Evolutionary conservation across 1,140 invertebrate species (phyloP).

Genomic region (Drosophila nikananu): DNA sequence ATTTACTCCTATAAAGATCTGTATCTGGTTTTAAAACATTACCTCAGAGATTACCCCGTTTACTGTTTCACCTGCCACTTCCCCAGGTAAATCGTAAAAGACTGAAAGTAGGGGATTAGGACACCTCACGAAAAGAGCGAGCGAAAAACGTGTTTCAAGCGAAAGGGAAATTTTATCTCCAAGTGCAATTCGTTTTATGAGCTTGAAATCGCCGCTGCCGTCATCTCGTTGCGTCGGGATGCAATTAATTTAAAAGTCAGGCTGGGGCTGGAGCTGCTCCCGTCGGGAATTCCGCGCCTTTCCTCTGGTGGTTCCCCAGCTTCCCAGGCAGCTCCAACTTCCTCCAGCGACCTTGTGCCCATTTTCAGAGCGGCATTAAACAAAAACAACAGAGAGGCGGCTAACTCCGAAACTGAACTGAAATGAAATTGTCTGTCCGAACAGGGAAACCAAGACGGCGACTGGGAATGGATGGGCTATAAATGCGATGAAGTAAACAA

Average conservation of each 20-base stretch:
- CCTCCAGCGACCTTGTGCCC: conserved; percentile 73
- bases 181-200: conserved; percentile 55
- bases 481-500: conserved; percentile 69
- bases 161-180: conserved; percentile 77
- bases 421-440: conserved; percentile 70
- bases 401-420: conserved; percentile 15
- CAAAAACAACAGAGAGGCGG: conserved; percentile 12
- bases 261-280: conserved; percentile 9
- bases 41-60: neutral
- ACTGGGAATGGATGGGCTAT: conserved; percentile 45
- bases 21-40: neutral
- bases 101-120: conserved; percentile 72
- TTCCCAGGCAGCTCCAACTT: conserved; percentile 60
- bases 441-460: conserved; percentile 16
- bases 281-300: conserved; percentile 6
- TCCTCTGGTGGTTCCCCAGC: conserved; percentile 22
- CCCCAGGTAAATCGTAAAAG: conserved; percentile 21
- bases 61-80: neutral
- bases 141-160: conserved; percentile 65
- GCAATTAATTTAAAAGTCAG: conserved; percentile 65
- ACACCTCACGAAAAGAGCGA: conserved; percentile 34
- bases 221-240: conserved; percentile 46
- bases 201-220: conserved; percentile 44
- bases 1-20: neutral
- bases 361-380: conserved; percentile 67